Conservation (phyloP, 2,888 invertebrate genomes). For the Xanthorhoe spadicearia region DNA sequence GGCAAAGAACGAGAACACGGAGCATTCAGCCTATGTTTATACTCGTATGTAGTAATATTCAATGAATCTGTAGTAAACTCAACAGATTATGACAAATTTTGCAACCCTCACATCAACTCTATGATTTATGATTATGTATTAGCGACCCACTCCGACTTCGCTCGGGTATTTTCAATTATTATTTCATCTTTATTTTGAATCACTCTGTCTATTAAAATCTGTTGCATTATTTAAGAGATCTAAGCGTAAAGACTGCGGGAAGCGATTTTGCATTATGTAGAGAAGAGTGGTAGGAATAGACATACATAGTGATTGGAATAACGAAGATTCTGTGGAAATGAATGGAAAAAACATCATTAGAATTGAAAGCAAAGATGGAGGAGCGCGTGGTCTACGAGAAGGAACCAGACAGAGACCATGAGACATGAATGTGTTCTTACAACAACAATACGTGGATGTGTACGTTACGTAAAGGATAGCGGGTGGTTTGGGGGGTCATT, state of each 20-base stretch:
- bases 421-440: constrained; percentile 33
- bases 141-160: no score
- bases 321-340: neutral
- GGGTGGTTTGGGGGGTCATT: constrained; percentile 63
- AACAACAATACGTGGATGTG: constrained; percentile 47
- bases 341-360: neutral
- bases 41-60: neutral
- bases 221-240: neutral
- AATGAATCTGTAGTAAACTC: neutral
- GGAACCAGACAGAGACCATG: constrained; percentile 4
- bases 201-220: no score
- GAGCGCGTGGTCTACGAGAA: constrained; percentile 1
- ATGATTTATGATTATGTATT: neutral
- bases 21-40: neutral
- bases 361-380: neutral
- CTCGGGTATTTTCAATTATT: no score
- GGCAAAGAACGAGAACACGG: neutral
- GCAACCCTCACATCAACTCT: neutral
- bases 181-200: no score
- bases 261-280: no score
- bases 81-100: neutral
- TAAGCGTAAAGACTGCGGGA: neutral
- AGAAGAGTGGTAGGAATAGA: neutral
- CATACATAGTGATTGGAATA: neutral
- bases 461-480: constrained; percentile 44